Base-by-base conservation (phyloP, 1,140 invertebrate genomes). In the Drosophila cardini region DNA sequence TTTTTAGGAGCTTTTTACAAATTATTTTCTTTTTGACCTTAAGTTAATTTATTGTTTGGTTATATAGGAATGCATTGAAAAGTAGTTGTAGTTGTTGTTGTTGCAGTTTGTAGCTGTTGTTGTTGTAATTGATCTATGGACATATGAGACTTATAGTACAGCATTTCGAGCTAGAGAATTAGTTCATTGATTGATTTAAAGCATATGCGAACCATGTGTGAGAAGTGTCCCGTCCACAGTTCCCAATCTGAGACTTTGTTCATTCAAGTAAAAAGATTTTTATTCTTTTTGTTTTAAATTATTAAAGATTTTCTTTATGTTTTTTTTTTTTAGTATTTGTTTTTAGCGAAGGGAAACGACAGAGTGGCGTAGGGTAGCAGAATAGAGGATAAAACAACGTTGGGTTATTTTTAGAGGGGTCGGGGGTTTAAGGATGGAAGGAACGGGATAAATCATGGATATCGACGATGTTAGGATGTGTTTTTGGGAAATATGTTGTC, bases 211-310 rank as follows among this genome's bases (percentile, higher is more conserved):
- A 92, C 90, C 84, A 91, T 91, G 92, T 91, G 92, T 93, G 92
- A 93, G 92, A 93, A 92, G 90, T 92, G 89, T 92, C 91, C 91
- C 92, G 92, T 93, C 92, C 92, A 93, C 92, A 93, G 92, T 93
- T 92, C 92, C 92, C 92, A 93, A 93, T 93, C 92, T 93, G 92
- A 92, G 90, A 91, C 90, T 89, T 90, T 78, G 61, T 72, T 86
- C 84, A 86, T 86, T 86, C 10, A 68, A 83, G 79, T 87, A 86
- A 84, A 89, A 50, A 74, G 26, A 67, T 42, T 36, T 45, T 34
- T 62, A 38, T 40, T 32, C 18, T 50, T 26, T 26, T 26, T 26
- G 0, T 42, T 53, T 30, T 48, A 1, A 45, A 58, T 40, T 45
- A 16, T 40, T 70, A 21, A 21, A 55, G 32, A 21, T 43, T 57